Percentiles rank a stretch among this genome's conserved stretches.
Conservation (phyloP, 2,797 vertebrate species). For the Toxotes lorentzi region DNA sequence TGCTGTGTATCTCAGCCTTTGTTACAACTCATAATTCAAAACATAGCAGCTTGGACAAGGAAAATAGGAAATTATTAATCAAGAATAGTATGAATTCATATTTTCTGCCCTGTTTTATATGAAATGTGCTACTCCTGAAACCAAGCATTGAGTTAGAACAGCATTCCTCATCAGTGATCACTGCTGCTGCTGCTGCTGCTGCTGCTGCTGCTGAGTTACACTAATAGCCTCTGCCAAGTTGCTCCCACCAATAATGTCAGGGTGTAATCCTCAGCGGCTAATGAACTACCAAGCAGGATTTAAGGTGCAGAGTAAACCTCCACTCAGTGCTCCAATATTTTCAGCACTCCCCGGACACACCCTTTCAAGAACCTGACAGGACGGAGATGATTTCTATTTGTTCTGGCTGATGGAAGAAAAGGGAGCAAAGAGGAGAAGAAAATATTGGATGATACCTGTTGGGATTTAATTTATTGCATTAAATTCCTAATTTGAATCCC, state of each 20-base stretch:
- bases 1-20: neutral
- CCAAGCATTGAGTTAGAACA: neutral
- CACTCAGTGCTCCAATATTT: conserved; percentile 50
- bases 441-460: neutral
- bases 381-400: conserved; percentile 30
- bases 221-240: conserved; percentile 68
- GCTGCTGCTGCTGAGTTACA: conserved; percentile 63
- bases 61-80: neutral
- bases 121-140: neutral
- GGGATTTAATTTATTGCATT: conserved; percentile 38
- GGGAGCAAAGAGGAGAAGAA: conserved; percentile 24
- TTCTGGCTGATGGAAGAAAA: conserved; percentile 44
- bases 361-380: neutral
- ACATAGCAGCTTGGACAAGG: neutral
- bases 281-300: conserved; percentile 76
- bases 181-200: conserved; percentile 60
- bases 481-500: conserved; percentile 25
- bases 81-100: neutral
- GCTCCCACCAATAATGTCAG: conserved; percentile 66
- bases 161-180: conserved; percentile 60
- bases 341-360: conserved; percentile 19
- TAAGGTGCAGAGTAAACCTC: conserved; percentile 67
- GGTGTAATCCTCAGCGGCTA: conserved; percentile 79
- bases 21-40: neutral
- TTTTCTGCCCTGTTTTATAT: neutral